Percentiles rank a stretch among this genome's conserved stretches.
Evolutionary conservation across 2,113 vertebrate genomes (phyloP).

Genomic region (Heloderma charlesbogerti): DNA sequence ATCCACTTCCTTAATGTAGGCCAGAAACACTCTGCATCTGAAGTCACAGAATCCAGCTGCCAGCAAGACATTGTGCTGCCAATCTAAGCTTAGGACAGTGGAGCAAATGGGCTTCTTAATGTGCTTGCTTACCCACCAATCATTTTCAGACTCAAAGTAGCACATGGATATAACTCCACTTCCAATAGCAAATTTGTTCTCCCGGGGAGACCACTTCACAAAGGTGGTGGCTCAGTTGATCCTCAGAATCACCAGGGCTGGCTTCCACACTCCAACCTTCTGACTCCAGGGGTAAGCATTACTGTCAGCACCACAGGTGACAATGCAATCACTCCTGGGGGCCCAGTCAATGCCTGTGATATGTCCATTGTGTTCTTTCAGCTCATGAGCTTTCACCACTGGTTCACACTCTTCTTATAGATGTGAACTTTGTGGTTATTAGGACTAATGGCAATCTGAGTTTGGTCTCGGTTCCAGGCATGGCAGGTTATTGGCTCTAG

Average conservation of each 20-base stretch:
- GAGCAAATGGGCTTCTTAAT: conserved; percentile 99
- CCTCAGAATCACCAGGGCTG: conserved; percentile 96
- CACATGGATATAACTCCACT: conserved; percentile 99
- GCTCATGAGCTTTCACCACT: conserved; percentile 95
- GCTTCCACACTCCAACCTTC: conserved; percentile 97
- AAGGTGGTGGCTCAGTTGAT: conserved; percentile 98
- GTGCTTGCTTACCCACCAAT: conserved; percentile 99
- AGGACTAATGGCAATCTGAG: conserved; percentile 97
- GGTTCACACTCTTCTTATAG: conserved; percentile 96
- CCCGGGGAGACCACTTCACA: conserved; percentile 97
- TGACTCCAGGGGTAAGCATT: conserved; percentile 99
- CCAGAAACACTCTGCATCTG: conserved; percentile 98
- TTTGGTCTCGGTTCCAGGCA: conserved; percentile 97
- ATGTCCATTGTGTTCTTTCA: conserved; percentile 98
- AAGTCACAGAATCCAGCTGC: conserved; percentile 98
- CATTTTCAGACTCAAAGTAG: conserved; percentile 99
- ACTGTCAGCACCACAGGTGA: conserved; percentile 96
- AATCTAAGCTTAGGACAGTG: conserved; percentile 97
- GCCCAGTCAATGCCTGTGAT: conserved; percentile 99
- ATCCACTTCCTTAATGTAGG: conserved; percentile 99
- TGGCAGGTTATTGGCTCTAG: conserved; percentile 99
- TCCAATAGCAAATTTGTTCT: conserved; percentile 99
- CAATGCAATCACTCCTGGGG: conserved; percentile 97
- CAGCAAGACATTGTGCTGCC: conserved; percentile 98
- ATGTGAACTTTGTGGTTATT: conserved; percentile 99